These are phyloP conservation scores for Melipona beecheii DNA, from an alignment of 2,888 invertebrate species.

Conservation along the genomic window DNA sequence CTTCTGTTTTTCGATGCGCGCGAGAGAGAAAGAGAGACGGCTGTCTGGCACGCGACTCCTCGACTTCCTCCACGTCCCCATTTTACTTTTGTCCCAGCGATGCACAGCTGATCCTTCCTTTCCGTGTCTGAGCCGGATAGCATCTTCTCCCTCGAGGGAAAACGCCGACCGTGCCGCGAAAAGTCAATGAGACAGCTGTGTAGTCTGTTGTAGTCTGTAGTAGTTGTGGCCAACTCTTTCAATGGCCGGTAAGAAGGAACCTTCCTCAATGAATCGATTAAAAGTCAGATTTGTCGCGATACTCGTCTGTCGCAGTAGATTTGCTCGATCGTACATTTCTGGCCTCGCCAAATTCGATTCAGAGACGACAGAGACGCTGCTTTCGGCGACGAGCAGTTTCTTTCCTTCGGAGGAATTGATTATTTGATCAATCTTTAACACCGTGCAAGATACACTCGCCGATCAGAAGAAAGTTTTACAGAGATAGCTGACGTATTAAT, in stretches of 20 bases:
- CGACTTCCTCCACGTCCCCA: neutral
- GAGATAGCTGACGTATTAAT: conserved; percentile 40
- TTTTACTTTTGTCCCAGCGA: conserved; percentile 35
- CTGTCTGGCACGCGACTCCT: conserved; percentile 22
- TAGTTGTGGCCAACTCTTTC: neutral
- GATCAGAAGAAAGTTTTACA: conserved; percentile 36
- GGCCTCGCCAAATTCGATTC: neutral
- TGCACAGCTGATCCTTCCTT: conserved; percentile 18
- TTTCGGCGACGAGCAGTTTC: neutral
- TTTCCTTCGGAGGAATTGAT: neutral
- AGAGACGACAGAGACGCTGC: neutral
- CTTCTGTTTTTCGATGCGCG: conserved; percentile 14
- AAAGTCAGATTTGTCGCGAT: neutral
- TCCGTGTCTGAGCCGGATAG: neutral
- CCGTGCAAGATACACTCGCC: conserved; percentile 2
- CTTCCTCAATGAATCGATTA: neutral
- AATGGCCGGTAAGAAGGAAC: neutral
- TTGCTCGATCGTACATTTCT: no score
- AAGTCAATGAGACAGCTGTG: conserved; percentile 19
- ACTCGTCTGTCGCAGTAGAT: no score
- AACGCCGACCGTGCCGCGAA: neutral
- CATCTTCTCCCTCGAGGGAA: conserved; percentile 7
- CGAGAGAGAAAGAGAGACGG: neutral
- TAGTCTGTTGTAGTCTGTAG: no score
- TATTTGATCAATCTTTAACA: conserved; percentile 13